Evolutionary conservation across 2,888 invertebrate species (phyloP).

Genomic region (Amphiduros pacificus): DNA sequence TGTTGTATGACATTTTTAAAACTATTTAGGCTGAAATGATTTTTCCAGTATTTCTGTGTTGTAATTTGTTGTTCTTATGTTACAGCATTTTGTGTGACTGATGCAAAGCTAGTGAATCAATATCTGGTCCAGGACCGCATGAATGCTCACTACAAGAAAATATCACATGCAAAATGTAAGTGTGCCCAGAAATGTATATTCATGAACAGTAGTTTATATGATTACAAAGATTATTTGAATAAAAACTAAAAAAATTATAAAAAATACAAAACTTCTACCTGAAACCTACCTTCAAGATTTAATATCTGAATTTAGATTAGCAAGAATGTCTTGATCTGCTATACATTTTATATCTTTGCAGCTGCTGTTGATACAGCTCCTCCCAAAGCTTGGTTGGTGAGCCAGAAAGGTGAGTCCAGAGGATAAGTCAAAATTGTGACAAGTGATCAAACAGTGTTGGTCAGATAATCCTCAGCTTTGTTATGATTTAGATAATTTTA

Average conservation of each 20-base stretch:
- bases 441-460: too few species aligned
- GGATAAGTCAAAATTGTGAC: too few species aligned
- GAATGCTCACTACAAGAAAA: slow-evolving; percentile 55
- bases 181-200: background rate
- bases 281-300: too few species aligned
- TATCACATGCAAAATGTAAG: slow-evolving; percentile 46
- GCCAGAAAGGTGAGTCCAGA: background rate
- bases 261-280: too few species aligned
- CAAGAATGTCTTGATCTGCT: background rate
- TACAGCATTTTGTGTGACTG: slow-evolving; percentile 49
- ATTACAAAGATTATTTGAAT: background rate
- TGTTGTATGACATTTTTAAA: too few species aligned
- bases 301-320: too few species aligned
- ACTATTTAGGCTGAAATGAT: too few species aligned
- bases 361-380: background rate
- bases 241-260: too few species aligned
- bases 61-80: too few species aligned
- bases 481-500: background rate
- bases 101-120: slow-evolving; percentile 52
- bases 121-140: slow-evolving; percentile 54
- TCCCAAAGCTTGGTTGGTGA: background rate
- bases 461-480: background rate
- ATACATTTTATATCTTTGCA: background rate
- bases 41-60: too few species aligned
- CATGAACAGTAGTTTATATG: background rate